A percentile compares a stretch with the other conserved stretches of the same genome.
phyloP scores from a whole-genome alignment of 2,113 vertebrate genomes.

The Halichoeres trimaculatus region DNA sequence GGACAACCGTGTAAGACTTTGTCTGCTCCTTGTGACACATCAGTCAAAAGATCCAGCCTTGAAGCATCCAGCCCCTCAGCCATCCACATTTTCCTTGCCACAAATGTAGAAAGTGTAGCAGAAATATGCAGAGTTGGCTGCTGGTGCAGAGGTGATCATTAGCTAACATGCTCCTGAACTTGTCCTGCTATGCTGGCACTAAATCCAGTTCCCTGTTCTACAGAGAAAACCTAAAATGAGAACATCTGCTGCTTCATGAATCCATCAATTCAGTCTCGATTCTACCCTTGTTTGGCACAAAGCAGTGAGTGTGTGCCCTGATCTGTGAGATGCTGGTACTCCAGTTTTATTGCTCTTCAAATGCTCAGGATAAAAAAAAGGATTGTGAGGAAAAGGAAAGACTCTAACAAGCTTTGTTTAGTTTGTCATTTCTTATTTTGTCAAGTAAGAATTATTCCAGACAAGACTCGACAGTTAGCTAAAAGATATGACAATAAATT shows the following conservation, averaged over 20 bases:
- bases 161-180: conserved; percentile 8
- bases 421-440: not conserved
- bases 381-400: not conserved
- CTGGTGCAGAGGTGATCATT: conserved; percentile 25
- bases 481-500: not conserved
- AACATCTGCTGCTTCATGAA: conserved; percentile 31
- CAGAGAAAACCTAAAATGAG: conserved; percentile 18
- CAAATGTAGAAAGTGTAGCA: conserved; percentile 1
- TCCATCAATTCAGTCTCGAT: not conserved
- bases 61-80: not conserved
- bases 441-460: not conserved
- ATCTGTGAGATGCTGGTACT: not conserved
- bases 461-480: not conserved
- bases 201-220: conserved; percentile 19
- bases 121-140: conserved; percentile 1
- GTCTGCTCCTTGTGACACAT: conserved; percentile 23
- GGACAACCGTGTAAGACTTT: conserved; percentile 16
- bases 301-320: not conserved
- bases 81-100: conserved; percentile 2
- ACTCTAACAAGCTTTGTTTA: not conserved
- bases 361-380: not conserved
- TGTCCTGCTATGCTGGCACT: conserved; percentile 10
- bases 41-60: conserved; percentile 20
- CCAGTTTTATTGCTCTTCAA: not conserved
- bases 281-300: conserved; percentile 2